These are phyloP conservation scores for Drosophila basisetae DNA, from an alignment of 2,888 invertebrate genomes.

Conservation along the genomic window DNA sequence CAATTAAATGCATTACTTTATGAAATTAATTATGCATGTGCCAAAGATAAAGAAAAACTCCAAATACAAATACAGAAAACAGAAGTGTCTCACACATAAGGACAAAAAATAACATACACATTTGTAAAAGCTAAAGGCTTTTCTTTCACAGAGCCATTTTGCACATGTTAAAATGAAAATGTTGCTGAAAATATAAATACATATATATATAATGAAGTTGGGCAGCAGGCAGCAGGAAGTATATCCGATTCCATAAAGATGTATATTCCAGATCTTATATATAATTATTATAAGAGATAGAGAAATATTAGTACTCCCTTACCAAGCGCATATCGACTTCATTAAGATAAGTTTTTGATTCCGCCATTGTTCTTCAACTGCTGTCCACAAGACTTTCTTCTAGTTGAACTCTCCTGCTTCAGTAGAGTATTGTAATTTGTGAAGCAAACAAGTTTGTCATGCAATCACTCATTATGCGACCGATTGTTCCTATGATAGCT, in stretches of 20 bases:
- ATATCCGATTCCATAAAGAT: neutral
- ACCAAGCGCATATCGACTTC: neutral
- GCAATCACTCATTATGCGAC: neutral
- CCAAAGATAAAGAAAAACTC: slow-evolving; percentile 38
- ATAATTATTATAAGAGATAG: neutral
- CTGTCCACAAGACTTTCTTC: neutral
- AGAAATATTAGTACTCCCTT: neutral
- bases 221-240: neutral
- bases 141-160: neutral
- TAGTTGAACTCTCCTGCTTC: neutral
- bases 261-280: neutral
- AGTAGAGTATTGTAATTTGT: neutral
- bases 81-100: slow-evolving; percentile 18
- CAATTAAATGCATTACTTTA: slow-evolving; percentile 74
- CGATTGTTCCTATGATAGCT: neutral
- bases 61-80: neutral
- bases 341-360: neutral
- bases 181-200: slow-evolving; percentile 21
- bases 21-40: slow-evolving; percentile 71
- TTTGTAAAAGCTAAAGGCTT: slow-evolving; percentile 11
- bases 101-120: slow-evolving; percentile 20
- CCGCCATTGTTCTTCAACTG: neutral
- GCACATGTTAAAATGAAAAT: slow-evolving; percentile 31
- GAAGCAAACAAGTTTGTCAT: neutral
- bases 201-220: slow-evolving; percentile 9